These are phyloP conservation scores for Alligator sinensis DNA, from an alignment of 2,113 vertebrate genomes.

Conservation along the genomic window DNA sequence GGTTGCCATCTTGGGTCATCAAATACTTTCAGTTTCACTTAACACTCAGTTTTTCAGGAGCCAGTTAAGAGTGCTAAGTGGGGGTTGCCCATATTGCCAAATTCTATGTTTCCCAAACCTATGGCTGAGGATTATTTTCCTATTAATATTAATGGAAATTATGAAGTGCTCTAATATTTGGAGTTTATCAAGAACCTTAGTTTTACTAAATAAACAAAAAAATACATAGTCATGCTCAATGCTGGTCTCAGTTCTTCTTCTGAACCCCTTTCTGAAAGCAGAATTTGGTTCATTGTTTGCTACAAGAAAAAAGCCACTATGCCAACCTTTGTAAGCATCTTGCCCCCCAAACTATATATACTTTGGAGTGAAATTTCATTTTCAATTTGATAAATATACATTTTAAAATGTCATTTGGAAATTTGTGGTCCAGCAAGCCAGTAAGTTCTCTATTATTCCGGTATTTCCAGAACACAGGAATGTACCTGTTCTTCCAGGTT, in stretches of 20 bases:
- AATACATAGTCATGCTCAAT: not conserved
- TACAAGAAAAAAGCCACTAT: not conserved
- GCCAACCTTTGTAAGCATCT: not conserved
- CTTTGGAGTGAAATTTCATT: not conserved
- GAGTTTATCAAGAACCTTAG: not conserved
- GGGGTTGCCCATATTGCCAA: too few relatives aligned
- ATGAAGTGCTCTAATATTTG: not conserved
- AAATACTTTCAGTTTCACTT: too few relatives aligned
- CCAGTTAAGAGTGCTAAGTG: too few relatives aligned
- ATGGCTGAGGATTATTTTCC: too few relatives aligned
- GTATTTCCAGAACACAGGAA: not conserved
- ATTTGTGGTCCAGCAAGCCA: not conserved
- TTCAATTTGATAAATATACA: not conserved
- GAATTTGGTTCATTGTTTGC: not conserved
- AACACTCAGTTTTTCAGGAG: too few relatives aligned
- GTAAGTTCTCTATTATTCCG: not conserved
- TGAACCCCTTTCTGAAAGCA: not conserved
- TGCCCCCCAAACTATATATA: not conserved
- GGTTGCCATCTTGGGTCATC: too few relatives aligned
- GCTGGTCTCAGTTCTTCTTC: accelerated
- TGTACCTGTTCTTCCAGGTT: not conserved
- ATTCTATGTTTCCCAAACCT: too few relatives aligned
- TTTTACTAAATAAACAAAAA: not conserved
- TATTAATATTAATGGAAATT: not conserved
- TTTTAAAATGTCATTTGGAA: not conserved